Conservation (phyloP, 2,113 vertebrate species). For the Scomber colias region DNA sequence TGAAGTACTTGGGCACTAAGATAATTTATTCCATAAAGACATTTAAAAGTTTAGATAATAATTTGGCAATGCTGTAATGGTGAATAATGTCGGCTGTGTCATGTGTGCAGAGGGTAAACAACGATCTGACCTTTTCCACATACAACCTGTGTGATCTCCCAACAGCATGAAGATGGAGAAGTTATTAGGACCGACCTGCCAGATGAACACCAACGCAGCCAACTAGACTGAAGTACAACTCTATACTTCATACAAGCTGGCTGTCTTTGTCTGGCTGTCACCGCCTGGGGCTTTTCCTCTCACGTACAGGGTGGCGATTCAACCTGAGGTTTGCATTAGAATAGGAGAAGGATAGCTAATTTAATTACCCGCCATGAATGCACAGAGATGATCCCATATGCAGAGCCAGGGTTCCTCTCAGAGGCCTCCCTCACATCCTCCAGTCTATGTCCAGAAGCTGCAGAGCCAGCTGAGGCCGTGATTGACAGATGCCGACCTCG, state of each 20-base stretch:
- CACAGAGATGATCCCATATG: conserved; percentile 86
- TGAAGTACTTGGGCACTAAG: background rate
- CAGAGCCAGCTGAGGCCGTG: conserved; percentile 81
- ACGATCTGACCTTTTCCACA: conserved; percentile 31
- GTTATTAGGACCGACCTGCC: conserved; percentile 41
- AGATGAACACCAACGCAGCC: conserved; percentile 40
- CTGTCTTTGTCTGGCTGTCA: conserved; percentile 65
- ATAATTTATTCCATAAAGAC: background rate
- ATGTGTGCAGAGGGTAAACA: conserved; percentile 17
- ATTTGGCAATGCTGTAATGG: background rate
- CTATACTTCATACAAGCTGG: conserved; percentile 50
- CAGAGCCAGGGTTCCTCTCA: conserved; percentile 79
- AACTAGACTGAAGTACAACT: conserved; percentile 57
- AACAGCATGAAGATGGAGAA: conserved; percentile 45
- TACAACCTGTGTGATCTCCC: conserved; percentile 31
- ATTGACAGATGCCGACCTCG: conserved; percentile 85
- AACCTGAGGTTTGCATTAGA: conserved; percentile 88
- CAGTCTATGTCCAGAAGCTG: conserved; percentile 76
- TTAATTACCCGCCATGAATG: conserved; percentile 87
- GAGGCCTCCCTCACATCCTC: conserved; percentile 81
- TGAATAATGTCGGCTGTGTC: background rate
- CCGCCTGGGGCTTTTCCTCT: conserved; percentile 79
- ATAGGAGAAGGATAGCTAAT: conserved; percentile 86
- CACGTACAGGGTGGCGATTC: conserved; percentile 78
- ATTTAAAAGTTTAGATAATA: background rate